phyloP scores from a whole-genome alignment of 1,140 invertebrate genomes.

The Hetaerina americana region DNA sequence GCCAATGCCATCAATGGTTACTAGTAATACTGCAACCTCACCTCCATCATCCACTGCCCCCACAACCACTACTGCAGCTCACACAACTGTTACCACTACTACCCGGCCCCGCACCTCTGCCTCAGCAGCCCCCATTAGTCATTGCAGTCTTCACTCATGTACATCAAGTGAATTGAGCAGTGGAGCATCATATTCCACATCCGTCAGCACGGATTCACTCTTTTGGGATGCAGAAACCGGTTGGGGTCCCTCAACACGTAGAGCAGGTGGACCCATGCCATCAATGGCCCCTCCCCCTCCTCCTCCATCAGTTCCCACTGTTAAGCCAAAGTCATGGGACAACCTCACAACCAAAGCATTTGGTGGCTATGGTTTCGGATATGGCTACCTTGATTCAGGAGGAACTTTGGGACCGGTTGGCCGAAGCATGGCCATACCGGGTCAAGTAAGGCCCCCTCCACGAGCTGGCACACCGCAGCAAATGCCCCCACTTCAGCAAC shows the following conservation, averaged over 20 bases:
- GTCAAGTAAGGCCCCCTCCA: background rate
- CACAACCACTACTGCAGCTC: background rate
- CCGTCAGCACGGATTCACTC: constrained; percentile 66
- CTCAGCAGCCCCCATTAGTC: constrained; percentile 36
- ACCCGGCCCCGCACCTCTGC: background rate
- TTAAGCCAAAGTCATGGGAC: constrained; percentile 77
- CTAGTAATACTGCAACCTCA: background rate
- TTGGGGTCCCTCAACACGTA: constrained; percentile 25
- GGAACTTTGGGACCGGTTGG: constrained; percentile 7
- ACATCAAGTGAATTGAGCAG: constrained; percentile 54
- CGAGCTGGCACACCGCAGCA: background rate
- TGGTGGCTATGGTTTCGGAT: constrained; percentile 70
- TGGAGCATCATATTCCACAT: constrained; percentile 61
- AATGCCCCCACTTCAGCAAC: background rate
- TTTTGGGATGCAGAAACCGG: constrained; percentile 51
- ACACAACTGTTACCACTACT: background rate
- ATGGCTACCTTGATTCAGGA: constrained; percentile 59
- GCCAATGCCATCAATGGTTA: background rate
- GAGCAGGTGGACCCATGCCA: constrained; percentile 35
- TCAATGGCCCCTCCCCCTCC: constrained; percentile 27
- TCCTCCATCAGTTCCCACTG: constrained; percentile 30
- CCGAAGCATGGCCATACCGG: background rate
- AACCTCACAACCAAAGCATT: constrained; percentile 70
- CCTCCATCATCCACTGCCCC: background rate
- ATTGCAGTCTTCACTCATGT: constrained; percentile 66